Evolutionary conservation across 2,888 invertebrate genomes (phyloP).

Genomic region (Polia nebulosa): DNA sequence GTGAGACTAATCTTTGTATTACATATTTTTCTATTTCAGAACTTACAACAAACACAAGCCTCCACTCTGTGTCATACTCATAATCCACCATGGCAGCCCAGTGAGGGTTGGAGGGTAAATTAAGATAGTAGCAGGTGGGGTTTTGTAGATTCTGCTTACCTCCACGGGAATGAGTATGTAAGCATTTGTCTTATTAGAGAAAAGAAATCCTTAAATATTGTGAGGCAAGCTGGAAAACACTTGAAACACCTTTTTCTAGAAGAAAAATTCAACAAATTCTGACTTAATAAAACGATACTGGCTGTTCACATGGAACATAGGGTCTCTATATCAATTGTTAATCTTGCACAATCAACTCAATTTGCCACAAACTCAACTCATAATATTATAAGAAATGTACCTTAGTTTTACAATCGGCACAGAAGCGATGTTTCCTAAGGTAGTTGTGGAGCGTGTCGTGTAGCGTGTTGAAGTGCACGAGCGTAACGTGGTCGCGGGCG

Average conservation of each 20-base stretch:
- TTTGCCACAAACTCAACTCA: background rate
- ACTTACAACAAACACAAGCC: no score
- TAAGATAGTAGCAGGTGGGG: no score
- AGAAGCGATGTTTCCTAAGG: slow-evolving; percentile 98
- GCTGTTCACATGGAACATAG: background rate
- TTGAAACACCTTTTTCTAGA: background rate
- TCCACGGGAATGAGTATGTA: background rate
- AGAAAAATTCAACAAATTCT: no score
- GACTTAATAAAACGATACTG: no score
- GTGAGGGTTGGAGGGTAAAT: no score
- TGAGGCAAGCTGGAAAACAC: no score
- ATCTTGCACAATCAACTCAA: background rate
- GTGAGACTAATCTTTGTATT: background rate
- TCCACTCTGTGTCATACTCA: no score
- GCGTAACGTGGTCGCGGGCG: slow-evolving; percentile 96
- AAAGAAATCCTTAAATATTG: background rate
- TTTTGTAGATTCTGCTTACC: background rate
- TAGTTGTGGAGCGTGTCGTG: slow-evolving; percentile 97
- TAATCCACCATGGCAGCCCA: no score
- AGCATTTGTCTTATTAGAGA: background rate
- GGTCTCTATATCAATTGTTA: background rate
- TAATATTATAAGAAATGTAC: slow-evolving; percentile 84
- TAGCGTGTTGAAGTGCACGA: slow-evolving; percentile 96
- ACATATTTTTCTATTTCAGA: background rate
- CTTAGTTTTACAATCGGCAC: slow-evolving; percentile 98